Conservation (phyloP, 1,140 invertebrate species). For the Metaphire vulgaris region DNA sequence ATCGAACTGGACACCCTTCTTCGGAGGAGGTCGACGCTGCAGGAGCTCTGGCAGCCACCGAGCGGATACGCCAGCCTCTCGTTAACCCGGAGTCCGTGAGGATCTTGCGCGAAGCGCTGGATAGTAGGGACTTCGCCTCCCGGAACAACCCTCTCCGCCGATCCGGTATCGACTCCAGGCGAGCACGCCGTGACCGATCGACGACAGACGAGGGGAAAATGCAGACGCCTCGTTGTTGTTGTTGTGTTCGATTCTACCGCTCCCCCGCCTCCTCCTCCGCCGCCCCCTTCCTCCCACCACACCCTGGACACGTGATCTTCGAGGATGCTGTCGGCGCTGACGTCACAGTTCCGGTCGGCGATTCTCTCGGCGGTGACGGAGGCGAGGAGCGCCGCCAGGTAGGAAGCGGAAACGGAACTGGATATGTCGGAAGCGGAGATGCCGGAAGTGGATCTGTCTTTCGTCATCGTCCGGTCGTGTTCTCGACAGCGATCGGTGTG, state of each 20-base stretch:
- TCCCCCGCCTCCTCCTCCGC: neutral
- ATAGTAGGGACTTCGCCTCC: neutral
- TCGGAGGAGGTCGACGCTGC: no score
- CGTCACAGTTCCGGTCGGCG: conserved; percentile 50
- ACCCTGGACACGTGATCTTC: conserved; percentile 84
- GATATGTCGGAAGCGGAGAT: no score
- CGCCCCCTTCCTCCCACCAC: conserved; percentile 55
- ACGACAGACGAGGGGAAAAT: no score
- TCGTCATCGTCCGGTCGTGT: no score
- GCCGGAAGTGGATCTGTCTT: no score
- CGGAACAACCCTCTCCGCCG: neutral
- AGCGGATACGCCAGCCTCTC: no score
- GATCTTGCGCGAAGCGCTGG: neutral
- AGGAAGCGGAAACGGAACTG: neutral
- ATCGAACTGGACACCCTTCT: no score
- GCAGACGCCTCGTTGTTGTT: neutral
- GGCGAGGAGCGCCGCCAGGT: conserved; percentile 5
- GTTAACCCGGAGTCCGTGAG: no score
- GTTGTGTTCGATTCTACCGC: neutral
- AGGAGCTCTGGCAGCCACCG: no score
- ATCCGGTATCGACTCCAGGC: neutral
- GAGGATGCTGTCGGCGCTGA: conserved; percentile 67
- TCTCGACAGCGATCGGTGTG: no score
- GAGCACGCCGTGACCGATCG: neutral
- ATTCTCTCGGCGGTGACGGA: neutral